Percentiles rank a stretch among this genome's conserved stretches.
These are phyloP conservation scores for Dicentrarchus labrax DNA, from an alignment of 2,113 vertebrate genomes.

Conservation along the genomic window DNA sequence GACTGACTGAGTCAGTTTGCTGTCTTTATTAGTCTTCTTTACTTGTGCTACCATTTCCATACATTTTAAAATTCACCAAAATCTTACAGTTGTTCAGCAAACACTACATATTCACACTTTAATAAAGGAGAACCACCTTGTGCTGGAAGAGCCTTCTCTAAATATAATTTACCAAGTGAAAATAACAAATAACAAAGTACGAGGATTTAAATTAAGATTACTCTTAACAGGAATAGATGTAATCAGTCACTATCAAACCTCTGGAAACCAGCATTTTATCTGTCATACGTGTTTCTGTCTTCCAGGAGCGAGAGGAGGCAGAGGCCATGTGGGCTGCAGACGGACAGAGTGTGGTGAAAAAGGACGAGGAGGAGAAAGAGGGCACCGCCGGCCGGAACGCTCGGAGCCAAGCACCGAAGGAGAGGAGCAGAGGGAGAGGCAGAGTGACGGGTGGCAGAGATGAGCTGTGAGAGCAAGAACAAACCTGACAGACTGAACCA, in stretches of 20 bases:
- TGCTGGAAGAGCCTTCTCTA: background rate
- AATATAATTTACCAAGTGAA: background rate
- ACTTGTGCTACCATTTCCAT: background rate
- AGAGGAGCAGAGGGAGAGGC: constrained; percentile 73
- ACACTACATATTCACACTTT: background rate
- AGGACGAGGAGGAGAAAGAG: constrained; percentile 61
- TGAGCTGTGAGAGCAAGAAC: constrained; percentile 78
- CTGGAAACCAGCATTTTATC: constrained; percentile 8
- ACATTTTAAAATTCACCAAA: background rate
- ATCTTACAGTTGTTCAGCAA: background rate
- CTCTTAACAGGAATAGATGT: background rate
- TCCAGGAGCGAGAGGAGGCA: constrained; percentile 85
- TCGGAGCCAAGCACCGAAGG: constrained; percentile 75
- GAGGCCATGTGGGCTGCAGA: constrained; percentile 79
- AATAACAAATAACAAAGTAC: background rate
- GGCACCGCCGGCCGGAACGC: constrained; percentile 65
- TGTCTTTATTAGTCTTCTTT: background rate
- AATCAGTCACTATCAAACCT: background rate
- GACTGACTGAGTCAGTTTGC: background rate
- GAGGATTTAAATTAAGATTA: background rate
- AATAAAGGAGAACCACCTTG: background rate
- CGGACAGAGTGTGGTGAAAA: constrained; percentile 72
- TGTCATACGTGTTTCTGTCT: background rate
- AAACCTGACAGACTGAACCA: constrained; percentile 37
- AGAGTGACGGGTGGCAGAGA: constrained; percentile 77